Percentiles rank a stretch among this genome's conserved stretches.
phyloP scores from a whole-genome alignment of 2,888 invertebrate genomes.

The Vesta saturnalis region DNA sequence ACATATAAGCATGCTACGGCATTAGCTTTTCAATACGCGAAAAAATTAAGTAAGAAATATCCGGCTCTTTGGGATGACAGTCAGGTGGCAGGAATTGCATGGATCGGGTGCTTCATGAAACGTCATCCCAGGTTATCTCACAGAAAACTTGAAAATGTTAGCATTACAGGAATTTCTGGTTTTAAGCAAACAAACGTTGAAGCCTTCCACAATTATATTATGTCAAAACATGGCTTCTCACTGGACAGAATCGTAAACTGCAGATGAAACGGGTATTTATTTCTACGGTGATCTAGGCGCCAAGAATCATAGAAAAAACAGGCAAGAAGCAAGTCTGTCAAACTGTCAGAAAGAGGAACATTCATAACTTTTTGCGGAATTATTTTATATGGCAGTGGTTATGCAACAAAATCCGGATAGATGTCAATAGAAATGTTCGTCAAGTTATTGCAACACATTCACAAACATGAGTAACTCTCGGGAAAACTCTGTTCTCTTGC shows the following conservation, averaged over 20 bases:
- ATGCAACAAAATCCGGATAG: slow-evolving; percentile 42
- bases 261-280: slow-evolving; percentile 52
- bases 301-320: slow-evolving; percentile 41
- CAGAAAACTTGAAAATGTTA: slow-evolving; percentile 41
- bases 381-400: slow-evolving; percentile 43
- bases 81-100: slow-evolving; percentile 28
- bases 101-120: slow-evolving; percentile 37
- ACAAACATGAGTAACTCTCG: slow-evolving; percentile 33
- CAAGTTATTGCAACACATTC: slow-evolving; percentile 39
- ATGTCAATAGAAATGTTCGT: slow-evolving; percentile 43
- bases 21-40: slow-evolving; percentile 35
- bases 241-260: slow-evolving; percentile 42
- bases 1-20: slow-evolving; percentile 33
- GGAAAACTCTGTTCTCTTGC: slow-evolving; percentile 42
- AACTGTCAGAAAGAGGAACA: slow-evolving; percentile 43
- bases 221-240: slow-evolving; percentile 24
- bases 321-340: slow-evolving; percentile 29
- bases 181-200: slow-evolving; percentile 20
- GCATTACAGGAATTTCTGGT: slow-evolving; percentile 34
- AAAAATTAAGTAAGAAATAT: background rate
- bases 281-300: slow-evolving; percentile 40
- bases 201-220: slow-evolving; percentile 22
- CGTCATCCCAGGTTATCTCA: slow-evolving; percentile 22
- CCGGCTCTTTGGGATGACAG: background rate
- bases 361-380: slow-evolving; percentile 46